A percentile compares a stretch with the other conserved stretches of the same genome.
phyloP scores from a whole-genome alignment of 2,797 vertebrate species.

The Darevskia mixta region DNA sequence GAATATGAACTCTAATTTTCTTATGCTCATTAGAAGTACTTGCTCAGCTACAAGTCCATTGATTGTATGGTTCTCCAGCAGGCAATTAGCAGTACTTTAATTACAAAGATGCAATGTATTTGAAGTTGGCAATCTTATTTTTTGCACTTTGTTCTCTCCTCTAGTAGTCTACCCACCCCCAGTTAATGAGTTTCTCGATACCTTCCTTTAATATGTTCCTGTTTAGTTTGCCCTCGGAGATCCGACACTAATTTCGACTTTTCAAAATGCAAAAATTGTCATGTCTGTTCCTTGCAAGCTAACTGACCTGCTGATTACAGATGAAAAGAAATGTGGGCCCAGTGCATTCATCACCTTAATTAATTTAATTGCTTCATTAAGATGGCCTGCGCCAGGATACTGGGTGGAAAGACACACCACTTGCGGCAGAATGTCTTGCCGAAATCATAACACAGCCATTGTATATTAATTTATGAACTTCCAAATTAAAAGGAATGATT shows the following conservation, averaged over 20 bases:
- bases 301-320: conserved; percentile 54
- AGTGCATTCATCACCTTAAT: conserved; percentile 61
- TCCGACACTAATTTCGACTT: conserved; percentile 44
- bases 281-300: conserved; percentile 53
- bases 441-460: conserved; percentile 8
- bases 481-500: conserved; percentile 33
- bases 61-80: neutral
- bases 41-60: neutral
- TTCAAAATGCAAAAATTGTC: conserved; percentile 58
- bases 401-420: neutral
- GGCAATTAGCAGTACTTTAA: conserved; percentile 23
- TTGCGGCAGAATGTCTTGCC: conserved; percentile 33
- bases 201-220: conserved; percentile 41
- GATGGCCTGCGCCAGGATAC: conserved; percentile 46
- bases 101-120: conserved; percentile 1
- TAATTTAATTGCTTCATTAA: conserved; percentile 65
- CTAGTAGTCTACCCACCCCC: neutral
- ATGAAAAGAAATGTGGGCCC: conserved; percentile 58
- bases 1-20: neutral
- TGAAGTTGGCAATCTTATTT: conserved; percentile 22
- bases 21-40: conserved; percentile 1
- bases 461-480: conserved; percentile 37
- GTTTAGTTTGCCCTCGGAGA: conserved; percentile 52
- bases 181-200: conserved; percentile 53
- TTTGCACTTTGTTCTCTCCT: conserved; percentile 27